Conservation (phyloP, 2,888 invertebrate species). For the Dendrolimus houi region DNA sequence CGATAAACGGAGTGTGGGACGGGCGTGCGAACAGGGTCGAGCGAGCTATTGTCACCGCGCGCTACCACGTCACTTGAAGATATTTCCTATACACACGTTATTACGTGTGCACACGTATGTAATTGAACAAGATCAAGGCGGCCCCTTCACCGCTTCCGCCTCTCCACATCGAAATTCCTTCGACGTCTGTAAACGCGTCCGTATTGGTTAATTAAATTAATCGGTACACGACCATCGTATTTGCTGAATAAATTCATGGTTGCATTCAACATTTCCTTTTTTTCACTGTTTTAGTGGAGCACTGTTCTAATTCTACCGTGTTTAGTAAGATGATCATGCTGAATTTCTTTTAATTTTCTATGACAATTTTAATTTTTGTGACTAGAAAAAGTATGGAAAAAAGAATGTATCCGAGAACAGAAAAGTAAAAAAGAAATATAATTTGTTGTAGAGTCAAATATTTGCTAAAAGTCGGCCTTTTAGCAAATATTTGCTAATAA, state of each 20-base stretch:
- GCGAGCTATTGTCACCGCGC: slow-evolving; percentile 53
- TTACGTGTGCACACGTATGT: slow-evolving; percentile 9
- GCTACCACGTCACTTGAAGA: slow-evolving; percentile 38
- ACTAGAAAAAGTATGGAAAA: no score
- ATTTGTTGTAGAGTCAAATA: no score
- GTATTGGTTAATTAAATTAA: slow-evolving; percentile 13
- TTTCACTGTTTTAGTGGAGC: no score
- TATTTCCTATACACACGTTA: slow-evolving; percentile 36
- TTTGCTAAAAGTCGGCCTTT: no score
- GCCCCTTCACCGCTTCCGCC: slow-evolving; percentile 54
- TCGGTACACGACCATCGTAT: not conserved
- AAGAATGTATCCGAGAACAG: no score
- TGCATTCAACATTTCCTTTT: not conserved
- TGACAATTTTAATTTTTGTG: no score
- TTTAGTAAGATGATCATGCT: no score
- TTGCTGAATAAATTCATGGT: not conserved
- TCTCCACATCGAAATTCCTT: slow-evolving; percentile 47
- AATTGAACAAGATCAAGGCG: slow-evolving; percentile 58
- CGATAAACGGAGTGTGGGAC: slow-evolving; percentile 61
- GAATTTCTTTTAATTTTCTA: no score
- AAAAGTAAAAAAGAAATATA: no score
- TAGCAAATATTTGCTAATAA: no score
- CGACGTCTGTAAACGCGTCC: slow-evolving; percentile 7
- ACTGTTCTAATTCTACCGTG: no score
- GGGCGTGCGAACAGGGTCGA: slow-evolving; percentile 67